Evolutionary conservation across 2,113 vertebrate species (phyloP).

Genomic region (Pardalotus punctatus): DNA sequence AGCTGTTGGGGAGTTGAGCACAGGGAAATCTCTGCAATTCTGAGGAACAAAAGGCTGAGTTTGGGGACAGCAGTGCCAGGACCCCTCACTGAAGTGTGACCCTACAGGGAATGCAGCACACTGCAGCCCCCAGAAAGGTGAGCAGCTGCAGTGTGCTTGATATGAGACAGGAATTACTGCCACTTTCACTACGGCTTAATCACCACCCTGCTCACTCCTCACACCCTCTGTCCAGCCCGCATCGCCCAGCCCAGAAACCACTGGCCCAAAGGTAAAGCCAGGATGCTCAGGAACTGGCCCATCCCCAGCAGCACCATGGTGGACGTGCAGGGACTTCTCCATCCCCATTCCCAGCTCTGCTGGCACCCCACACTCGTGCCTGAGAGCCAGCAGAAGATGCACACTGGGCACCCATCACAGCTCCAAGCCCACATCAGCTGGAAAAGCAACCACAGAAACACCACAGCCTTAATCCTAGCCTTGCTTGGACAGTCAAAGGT

Average conservation of each 20-base stretch:
- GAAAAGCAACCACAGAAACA: neutral
- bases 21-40: neutral
- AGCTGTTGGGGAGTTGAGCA: neutral
- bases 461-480: neutral
- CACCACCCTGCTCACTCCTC: neutral
- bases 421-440: neutral
- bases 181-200: neutral
- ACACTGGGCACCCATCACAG: neutral
- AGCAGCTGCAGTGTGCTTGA: neutral
- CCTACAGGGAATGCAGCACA: neutral
- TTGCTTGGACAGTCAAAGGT: neutral
- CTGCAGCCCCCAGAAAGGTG: neutral
- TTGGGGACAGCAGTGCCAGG: fast-evolving
- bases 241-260: neutral
- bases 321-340: neutral
- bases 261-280: neutral
- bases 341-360: neutral
- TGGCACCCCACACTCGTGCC: neutral
- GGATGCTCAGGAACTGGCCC: neutral
- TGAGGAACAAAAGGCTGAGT: fast-evolving
- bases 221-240: neutral
- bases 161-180: neutral
- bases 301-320: neutral
- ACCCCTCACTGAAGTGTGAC: neutral
- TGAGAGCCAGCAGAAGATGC: fast-evolving